Percentiles rank a stretch among this genome's conserved stretches.
These are phyloP conservation scores for Myotis brandtii DNA, from an alignment of 2,113 vertebrate species.

Conservation along the genomic window DNA sequence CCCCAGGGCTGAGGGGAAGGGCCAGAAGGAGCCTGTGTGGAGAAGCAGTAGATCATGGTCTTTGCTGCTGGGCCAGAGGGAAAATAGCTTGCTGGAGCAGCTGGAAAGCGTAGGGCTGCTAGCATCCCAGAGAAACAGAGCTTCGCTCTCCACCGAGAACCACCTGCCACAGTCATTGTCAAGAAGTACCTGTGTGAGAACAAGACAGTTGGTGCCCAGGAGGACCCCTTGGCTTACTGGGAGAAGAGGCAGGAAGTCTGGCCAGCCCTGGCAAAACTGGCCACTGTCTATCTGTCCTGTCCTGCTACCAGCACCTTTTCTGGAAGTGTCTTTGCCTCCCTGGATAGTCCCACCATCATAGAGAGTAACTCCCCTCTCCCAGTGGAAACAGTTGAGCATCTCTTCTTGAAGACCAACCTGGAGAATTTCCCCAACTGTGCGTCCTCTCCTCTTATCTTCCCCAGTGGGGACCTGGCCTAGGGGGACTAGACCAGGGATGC, in stretches of 20 bases:
- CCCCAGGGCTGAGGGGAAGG: neutral
- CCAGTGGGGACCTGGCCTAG: neutral
- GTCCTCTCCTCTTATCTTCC: neutral
- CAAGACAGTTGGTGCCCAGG: slow-evolving; percentile 36
- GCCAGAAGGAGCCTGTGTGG: neutral
- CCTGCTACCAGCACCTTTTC: slow-evolving; percentile 37
- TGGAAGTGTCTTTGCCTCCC: neutral
- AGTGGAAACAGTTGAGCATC: neutral
- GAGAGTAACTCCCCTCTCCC: neutral
- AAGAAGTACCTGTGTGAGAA: slow-evolving; percentile 64
- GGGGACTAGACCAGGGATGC: neutral
- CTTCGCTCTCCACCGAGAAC: slow-evolving; percentile 31
- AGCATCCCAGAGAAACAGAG: neutral
- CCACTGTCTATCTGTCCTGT: slow-evolving; percentile 53
- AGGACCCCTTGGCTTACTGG: slow-evolving; percentile 70
- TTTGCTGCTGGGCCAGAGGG: neutral
- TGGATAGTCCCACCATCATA: neutral
- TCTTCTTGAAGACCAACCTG: slow-evolving; percentile 70
- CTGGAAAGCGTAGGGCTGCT: slow-evolving; percentile 64
- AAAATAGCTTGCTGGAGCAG: slow-evolving; percentile 48
- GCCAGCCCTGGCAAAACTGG: slow-evolving; percentile 63
- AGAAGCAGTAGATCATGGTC: fast-evolving
- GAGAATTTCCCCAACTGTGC: slow-evolving; percentile 55
- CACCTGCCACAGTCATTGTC: slow-evolving; percentile 56
- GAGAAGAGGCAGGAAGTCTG: slow-evolving; percentile 54